Evolutionary conservation across 92 coral and sea anemone genomes (phyloP).

Genomic region (Chrysogorgia sp.): DNA sequence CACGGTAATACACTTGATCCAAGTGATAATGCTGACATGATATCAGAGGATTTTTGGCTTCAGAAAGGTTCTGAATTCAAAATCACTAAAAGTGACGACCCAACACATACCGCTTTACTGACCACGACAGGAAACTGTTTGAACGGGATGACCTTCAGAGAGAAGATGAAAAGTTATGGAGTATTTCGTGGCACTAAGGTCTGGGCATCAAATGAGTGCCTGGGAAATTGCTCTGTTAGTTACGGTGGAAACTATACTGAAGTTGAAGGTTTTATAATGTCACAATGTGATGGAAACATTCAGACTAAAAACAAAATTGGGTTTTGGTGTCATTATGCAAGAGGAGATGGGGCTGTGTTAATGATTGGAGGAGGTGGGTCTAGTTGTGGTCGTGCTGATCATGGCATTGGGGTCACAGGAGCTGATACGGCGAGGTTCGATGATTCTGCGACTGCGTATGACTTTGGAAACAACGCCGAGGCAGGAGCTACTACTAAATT

Average conservation of each 20-base stretch:
- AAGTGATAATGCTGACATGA: conserved; percentile 19
- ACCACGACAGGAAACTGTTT: conserved; percentile 45
- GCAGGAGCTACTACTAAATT: background rate
- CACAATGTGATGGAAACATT: conserved; percentile 11
- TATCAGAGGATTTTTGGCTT: conserved; percentile 42
- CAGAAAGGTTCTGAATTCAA: conserved; percentile 40
- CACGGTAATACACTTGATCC: conserved; percentile 17
- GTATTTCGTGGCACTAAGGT: conserved; percentile 7
- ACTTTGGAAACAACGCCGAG: conserved; percentile 10
- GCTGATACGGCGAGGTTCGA: conserved; percentile 8
- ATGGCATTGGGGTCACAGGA: conserved; percentile 58
- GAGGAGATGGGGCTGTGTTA: conserved; percentile 56
- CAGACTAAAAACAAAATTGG: conserved; percentile 42
- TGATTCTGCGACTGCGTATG: background rate
- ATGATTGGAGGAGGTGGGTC: conserved; percentile 49
- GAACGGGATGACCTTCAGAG: conserved; percentile 32
- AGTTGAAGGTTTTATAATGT: conserved; percentile 12
- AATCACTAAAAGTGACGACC: conserved; percentile 48
- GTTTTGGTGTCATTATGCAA: conserved; percentile 53
- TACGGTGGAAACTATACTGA: conserved; percentile 39
- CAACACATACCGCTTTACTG: conserved; percentile 43
- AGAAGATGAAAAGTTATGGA: conserved; percentile 45
- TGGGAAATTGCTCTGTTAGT: conserved; percentile 25
- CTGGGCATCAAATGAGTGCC: conserved; percentile 40
- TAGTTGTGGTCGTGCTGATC: conserved; percentile 7